phyloP scores from a whole-genome alignment of 2,113 vertebrate species.

The Syngnathus floridae region DNA sequence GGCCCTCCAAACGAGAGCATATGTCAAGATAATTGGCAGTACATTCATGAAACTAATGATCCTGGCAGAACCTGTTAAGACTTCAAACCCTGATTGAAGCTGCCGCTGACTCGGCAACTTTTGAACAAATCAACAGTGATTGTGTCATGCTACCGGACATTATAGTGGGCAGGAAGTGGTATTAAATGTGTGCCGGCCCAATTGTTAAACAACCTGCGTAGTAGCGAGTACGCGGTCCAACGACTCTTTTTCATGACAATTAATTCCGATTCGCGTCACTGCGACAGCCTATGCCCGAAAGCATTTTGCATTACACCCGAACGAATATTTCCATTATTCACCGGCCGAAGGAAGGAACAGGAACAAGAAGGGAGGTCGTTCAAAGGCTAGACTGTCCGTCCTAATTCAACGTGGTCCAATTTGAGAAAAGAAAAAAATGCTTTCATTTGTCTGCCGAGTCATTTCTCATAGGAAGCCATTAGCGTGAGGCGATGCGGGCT shows the following conservation, averaged over 20 bases:
- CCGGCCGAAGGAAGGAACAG: background rate
- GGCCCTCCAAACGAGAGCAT: background rate
- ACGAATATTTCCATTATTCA: conserved; percentile 2
- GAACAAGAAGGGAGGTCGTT: background rate
- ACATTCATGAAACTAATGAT: background rate
- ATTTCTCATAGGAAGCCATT: background rate
- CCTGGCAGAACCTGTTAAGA: background rate
- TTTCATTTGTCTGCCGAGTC: background rate
- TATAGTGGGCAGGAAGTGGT: background rate
- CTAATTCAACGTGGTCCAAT: background rate
- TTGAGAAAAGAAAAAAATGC: background rate
- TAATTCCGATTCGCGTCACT: conserved; percentile 1
- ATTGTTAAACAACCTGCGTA: background rate
- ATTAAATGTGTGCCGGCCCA: background rate
- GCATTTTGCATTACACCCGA: background rate
- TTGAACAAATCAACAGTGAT: background rate
- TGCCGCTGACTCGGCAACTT: background rate
- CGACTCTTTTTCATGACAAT: background rate
- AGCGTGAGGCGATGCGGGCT: background rate
- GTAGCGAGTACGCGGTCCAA: background rate
- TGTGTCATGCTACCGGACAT: background rate
- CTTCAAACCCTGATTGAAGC: background rate
- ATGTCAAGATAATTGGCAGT: background rate
- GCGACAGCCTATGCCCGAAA: background rate
- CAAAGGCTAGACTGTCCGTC: background rate